Base-by-base conservation (phyloP, 2,888 invertebrate species). In the Eupsilia transversa region DNA sequence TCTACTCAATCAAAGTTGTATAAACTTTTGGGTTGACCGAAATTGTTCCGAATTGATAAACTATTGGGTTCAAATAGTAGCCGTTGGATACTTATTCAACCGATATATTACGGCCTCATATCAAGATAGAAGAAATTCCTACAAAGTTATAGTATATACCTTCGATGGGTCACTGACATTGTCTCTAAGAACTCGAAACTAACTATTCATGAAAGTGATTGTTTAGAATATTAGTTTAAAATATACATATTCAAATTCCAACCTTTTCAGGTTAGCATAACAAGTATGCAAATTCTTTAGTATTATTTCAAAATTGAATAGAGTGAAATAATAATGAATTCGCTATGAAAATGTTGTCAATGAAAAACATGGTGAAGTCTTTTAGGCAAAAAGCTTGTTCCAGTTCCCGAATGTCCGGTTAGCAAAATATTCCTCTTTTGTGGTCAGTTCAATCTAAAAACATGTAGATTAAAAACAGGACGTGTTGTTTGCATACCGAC, bases 21-120 rank as follows among this genome's bases (percentile, higher is more conserved):
- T 43, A 77, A 91, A 91, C 86, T 91, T 92, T 91, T 82, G 89
- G 91, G 91, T 89, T 87, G 78, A 87, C 86, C 86, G 82, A 85
- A 89, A 87, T 84, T 79, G 79, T 81, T 85, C 60, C 69, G 76
- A 82, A 80, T 83, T 74, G 81, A 75, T 77, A 77, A 86, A 84
- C 77, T 84, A 83, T 82, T 81, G 74, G 79, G 70, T 77, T 71
- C 74, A 77, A 83, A 81, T 74, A 75, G 75, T 64, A 78, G 35
- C 38, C 54, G 54, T 49, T 66, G 49, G 70, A 74, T 77, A 60
- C 43, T 59, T 75, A 69, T 79, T 74, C 66, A 52, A 76, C 65
- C 60, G 65, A 78, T 61, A 60, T 10, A 17, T 56, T 56, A 57
- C 56, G 46, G 49, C 20, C 59, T 66, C 72, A 49, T 54, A 57